Evolutionary conservation across 2,888 invertebrate species (phyloP), one percentile per base, ranked within the genome.

Genomic region (Coenonympha arcania): DNA sequence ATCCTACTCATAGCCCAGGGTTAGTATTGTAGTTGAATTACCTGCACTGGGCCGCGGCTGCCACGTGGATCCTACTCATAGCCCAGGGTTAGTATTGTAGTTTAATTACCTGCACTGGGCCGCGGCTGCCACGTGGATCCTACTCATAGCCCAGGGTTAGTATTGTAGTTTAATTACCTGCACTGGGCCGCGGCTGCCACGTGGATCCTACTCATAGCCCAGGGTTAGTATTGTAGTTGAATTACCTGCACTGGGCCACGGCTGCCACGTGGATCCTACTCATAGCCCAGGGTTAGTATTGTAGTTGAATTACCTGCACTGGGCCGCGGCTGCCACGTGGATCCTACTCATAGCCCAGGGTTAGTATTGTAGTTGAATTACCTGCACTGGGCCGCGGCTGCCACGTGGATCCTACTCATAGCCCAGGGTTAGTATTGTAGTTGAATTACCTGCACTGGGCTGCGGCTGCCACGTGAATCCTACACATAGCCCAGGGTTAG

Each of bases 21-120:
- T 95, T 65, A 16, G 3, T n/a, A n/a, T n/a, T n/a, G n/a, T n/a
- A n/a, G n/a, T n/a, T n/a, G n/a, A 95, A 95, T 80, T 95, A 95
- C 78, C 87, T 96, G 48, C 95, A 96, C 70, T 95, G 95, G 94
- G 95, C 95, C 1, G 95, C 96, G 2, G 90, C 95, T 31, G 92
- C 93, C 65, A 96, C 96, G 2, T 96, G 95, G 95, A 87, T 95
- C 52, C 87, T 96, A 45, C 91, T 96, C 62, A 95, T 95, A 63
- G 89, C 93, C 41, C 95, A 96, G 90, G 95, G 95, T 95, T 65
- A 16, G 3, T n/a, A n/a, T n/a, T n/a, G n/a, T n/a, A n/a, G n/a
- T n/a, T n/a, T n/a, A 95, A 95, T 80, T 95, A 95, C 78, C 87
- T 96, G 48, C 95, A 96, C 70, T 95, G 95, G 94, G 95, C 95